Evolutionary conservation across 2,888 invertebrate species (phyloP).

Genomic region (Drosophila pseudotalamancana): DNA sequence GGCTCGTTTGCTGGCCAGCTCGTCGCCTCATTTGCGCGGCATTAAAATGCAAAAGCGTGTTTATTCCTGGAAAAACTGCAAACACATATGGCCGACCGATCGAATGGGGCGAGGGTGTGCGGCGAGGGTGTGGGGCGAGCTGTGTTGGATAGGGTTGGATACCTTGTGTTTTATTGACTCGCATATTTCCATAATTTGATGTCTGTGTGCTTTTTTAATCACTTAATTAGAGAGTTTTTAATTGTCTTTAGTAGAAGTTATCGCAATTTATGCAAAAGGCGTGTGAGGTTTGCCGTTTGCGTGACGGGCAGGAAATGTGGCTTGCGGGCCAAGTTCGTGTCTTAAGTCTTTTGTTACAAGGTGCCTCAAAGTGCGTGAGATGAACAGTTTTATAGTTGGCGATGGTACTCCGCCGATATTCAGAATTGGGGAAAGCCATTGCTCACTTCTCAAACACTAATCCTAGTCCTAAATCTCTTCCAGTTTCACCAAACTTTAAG

Average conservation of each 20-base stretch:
- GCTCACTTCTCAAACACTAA: background rate
- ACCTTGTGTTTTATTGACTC: slow-evolving; percentile 61
- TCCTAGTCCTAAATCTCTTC: background rate
- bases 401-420: too few species aligned
- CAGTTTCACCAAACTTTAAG: too few species aligned
- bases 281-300: slow-evolving; percentile 27
- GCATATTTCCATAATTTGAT: slow-evolving; percentile 67
- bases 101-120: slow-evolving; percentile 6
- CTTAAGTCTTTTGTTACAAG: slow-evolving; percentile 71
- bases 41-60: slow-evolving; percentile 81
- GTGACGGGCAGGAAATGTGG: slow-evolving; percentile 63
- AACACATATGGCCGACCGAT: slow-evolving; percentile 5
- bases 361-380: slow-evolving; percentile 20
- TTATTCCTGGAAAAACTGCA: slow-evolving; percentile 81
- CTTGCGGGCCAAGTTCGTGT: slow-evolving; percentile 64
- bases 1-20: slow-evolving; percentile 48
- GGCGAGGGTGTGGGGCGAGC: slow-evolving; percentile 8
- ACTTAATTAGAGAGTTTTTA: slow-evolving; percentile 77
- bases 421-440: background rate
- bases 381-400: background rate
- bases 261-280: slow-evolving; percentile 68
- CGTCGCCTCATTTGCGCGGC: slow-evolving; percentile 72
- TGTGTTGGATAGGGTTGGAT: slow-evolving; percentile 40
- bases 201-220: slow-evolving; percentile 71
- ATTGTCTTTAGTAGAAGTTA: slow-evolving; percentile 56